Percentiles rank a stretch among this genome's conserved stretches.
Evolutionary conservation across 2,113 vertebrate species (phyloP).

Genomic region (Montifringilla adamsi): DNA sequence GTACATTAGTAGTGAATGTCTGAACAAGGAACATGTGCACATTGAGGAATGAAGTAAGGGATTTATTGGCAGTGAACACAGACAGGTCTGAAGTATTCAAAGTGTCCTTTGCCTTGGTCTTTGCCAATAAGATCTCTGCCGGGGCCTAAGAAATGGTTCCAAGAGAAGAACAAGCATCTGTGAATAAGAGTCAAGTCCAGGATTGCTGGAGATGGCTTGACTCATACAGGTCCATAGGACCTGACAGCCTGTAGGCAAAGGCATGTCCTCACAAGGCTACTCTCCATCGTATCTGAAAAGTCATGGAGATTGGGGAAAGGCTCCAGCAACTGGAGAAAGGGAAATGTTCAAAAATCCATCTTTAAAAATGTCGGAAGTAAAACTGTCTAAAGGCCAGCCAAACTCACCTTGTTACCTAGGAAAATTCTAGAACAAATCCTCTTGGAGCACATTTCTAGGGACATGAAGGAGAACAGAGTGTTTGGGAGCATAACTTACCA

Average conservation of each 20-base stretch:
- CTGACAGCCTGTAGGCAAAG: accelerated
- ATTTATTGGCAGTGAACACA: background rate
- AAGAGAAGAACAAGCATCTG: background rate
- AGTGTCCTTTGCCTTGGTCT: background rate
- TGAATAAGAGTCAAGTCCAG: background rate
- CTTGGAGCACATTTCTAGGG: background rate
- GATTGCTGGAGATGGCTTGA: background rate
- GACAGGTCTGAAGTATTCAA: background rate
- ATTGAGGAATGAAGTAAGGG: background rate
- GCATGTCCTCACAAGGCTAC: background rate
- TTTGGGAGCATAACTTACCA: background rate
- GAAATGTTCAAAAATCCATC: background rate
- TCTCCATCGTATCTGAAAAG: background rate
- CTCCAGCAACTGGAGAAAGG: background rate
- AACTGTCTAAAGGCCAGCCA: background rate
- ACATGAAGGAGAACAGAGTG: background rate
- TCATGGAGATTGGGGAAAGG: background rate
- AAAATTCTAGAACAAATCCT: background rate
- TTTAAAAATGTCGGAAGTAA: background rate
- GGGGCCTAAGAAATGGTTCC: background rate
- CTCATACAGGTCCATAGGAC: background rate
- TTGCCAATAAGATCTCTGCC: background rate
- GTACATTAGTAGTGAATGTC: background rate
- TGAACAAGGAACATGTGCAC: background rate
- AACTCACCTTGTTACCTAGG: background rate